A percentile compares a stretch with the other conserved stretches of the same genome.
These are phyloP conservation scores for Glomeris marginata DNA, from an alignment of 2,888 invertebrate genomes.

Conservation along the genomic window DNA sequence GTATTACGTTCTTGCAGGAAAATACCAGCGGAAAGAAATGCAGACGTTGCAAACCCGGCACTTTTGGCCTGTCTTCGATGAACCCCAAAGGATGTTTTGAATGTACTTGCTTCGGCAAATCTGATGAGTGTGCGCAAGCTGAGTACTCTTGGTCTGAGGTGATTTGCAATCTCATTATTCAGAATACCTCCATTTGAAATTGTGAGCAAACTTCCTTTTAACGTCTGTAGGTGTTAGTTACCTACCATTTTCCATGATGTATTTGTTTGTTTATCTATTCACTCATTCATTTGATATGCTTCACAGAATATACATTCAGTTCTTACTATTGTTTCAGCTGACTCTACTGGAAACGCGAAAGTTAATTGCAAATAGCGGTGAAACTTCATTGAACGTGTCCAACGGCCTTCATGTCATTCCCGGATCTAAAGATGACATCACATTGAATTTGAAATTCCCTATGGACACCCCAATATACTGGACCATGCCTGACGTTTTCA, in stretches of 20 bases:
- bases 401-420: slow-evolving; percentile 47
- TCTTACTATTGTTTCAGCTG: slow-evolving; percentile 3
- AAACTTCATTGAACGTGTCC: slow-evolving; percentile 7
- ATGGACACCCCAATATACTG: slow-evolving; percentile 61
- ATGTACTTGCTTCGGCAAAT: slow-evolving; percentile 91
- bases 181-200: too few relatives aligned
- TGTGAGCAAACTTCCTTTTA: too few relatives aligned
- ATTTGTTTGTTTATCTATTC: too few relatives aligned
- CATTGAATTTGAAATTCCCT: slow-evolving; percentile 37
- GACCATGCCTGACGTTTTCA: slow-evolving; percentile 61
- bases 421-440: slow-evolving; percentile 39
- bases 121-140: slow-evolving; percentile 62
- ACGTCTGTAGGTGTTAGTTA: too few relatives aligned
- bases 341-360: too few relatives aligned
- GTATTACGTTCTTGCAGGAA: slow-evolving; percentile 35
- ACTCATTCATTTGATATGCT: too few relatives aligned
- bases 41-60: slow-evolving; percentile 61
- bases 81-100: slow-evolving; percentile 80
- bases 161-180: too few relatives aligned
- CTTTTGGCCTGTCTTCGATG: slow-evolving; percentile 63
- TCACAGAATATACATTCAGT: too few relatives aligned
- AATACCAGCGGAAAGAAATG: slow-evolving; percentile 74
- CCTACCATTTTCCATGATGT: too few relatives aligned
- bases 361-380: background rate
- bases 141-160: slow-evolving; percentile 65